These are phyloP conservation scores for Malurus elegans DNA, from an alignment of 2,113 vertebrate genomes.

Conservation along the genomic window DNA sequence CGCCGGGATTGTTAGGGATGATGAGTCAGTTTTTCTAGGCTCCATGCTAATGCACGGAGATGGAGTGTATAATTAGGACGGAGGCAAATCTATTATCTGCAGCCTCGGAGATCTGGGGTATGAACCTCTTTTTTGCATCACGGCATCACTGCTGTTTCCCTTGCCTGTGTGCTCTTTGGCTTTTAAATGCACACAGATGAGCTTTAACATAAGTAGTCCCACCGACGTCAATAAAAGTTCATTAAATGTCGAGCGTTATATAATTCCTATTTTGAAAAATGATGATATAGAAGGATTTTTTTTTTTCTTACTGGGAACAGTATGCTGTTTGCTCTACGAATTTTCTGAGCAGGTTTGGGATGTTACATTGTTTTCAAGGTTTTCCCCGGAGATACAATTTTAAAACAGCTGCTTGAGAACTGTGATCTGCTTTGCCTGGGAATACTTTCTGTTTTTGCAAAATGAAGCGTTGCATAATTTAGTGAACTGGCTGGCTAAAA, in stretches of 20 bases:
- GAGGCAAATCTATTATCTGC: background rate
- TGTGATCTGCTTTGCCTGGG: background rate
- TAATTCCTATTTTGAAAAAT: background rate
- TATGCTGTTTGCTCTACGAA: background rate
- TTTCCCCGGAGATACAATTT: background rate
- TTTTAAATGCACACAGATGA: background rate
- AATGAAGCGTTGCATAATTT: background rate
- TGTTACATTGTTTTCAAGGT: background rate
- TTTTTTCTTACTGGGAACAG: background rate
- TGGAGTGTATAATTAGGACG: slow-evolving; percentile 41
- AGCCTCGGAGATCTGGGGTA: background rate
- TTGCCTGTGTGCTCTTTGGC: background rate
- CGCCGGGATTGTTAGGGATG: background rate
- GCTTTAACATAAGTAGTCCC: background rate
- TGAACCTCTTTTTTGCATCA: background rate
- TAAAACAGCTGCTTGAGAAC: background rate
- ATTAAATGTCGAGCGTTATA: background rate
- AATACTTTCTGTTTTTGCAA: slow-evolving; percentile 11
- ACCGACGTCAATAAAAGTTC: background rate
- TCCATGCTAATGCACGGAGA: slow-evolving; percentile 29
- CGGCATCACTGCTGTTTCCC: background rate
- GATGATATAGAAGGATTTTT: background rate
- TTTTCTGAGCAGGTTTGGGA: background rate
- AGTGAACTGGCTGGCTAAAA: background rate
- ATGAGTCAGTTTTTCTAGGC: slow-evolving; percentile 58